A percentile compares a stretch with the other conserved stretches of the same genome.
phyloP scores from a whole-genome alignment of 2,797 vertebrate species.

The Galago senegalensis region DNA sequence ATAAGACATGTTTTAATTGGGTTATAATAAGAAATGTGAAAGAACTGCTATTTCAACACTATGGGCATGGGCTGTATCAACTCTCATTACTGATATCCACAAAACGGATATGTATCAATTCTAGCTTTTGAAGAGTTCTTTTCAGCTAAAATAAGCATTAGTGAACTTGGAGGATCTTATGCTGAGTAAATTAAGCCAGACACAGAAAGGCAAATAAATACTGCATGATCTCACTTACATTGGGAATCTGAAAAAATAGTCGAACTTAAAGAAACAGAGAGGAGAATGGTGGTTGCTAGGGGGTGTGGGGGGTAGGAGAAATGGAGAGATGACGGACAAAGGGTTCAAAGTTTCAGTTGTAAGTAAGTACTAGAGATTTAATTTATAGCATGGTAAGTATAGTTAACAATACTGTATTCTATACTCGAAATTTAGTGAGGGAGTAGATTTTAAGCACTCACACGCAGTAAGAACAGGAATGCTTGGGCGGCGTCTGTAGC shows the following conservation, averaged over 20 bases:
- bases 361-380: background rate
- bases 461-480: background rate
- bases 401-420: background rate
- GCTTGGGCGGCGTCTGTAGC: too few species aligned
- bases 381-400: background rate
- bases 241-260: background rate
- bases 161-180: slow-evolving; percentile 5
- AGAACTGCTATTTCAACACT: background rate
- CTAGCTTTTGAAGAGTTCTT: background rate
- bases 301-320: too few species aligned
- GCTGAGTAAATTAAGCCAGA: background rate
- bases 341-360: background rate
- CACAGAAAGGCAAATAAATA: background rate
- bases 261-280: background rate
- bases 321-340: background rate
- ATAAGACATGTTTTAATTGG: background rate
- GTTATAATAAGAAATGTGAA: slow-evolving; percentile 8
- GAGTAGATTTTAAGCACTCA: background rate
- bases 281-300: background rate
- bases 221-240: background rate
- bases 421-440: background rate
- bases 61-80: background rate
- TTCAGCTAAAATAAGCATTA: slow-evolving; percentile 1
- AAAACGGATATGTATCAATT: background rate
- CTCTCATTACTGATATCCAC: background rate